Base-by-base conservation (phyloP, 2,888 invertebrate genomes). In the Kuschelorhynchus macadamiae region DNA sequence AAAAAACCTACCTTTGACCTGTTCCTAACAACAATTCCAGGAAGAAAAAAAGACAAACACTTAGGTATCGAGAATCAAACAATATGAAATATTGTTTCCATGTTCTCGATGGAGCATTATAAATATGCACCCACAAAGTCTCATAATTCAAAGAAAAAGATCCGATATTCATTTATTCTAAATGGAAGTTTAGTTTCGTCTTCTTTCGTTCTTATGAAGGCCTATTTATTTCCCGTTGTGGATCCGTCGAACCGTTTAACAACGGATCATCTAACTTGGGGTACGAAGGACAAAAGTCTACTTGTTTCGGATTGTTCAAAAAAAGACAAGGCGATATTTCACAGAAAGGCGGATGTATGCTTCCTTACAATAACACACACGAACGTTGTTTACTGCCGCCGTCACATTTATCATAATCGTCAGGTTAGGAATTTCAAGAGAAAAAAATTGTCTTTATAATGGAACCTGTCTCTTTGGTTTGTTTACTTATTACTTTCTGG, bases 361-460 rank as follows among this genome's bases (percentile, higher is more conserved):
- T 82, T 83, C 83, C 82, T 82, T 82, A 81, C 80, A 81, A 82
- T 81, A 71, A 62, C 80, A 81, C 81, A 82, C 82, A 82, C 17
- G 66, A 52, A 20, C 49, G 55, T 61, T 67, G 67, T 67, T 67
- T 67, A 67, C 61, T 80, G 79, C 75, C 70, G 9, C 74, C 74
- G 73, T 73, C 74, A 71, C 79, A 81, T 82, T 77, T 76, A 80
- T 82, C 81, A 81, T 81, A 79, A 80, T 80, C 79, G 79, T 77
- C 77, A 77, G 76, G 71, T 77, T 76, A 74, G 74, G 77, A 75
- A 74, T 77, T 76, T 69, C 64, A 44, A 21, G 56, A 60, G 57
- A 63, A 64, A 62, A 62, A 62, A 44, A 18, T 36, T 41, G 39
- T 36, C 41, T 33, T 16, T 36, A 32, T 52, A 2, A 32, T 33